Conservation (phyloP, 2,888 invertebrate genomes). For the Cynaeus angustus region DNA sequence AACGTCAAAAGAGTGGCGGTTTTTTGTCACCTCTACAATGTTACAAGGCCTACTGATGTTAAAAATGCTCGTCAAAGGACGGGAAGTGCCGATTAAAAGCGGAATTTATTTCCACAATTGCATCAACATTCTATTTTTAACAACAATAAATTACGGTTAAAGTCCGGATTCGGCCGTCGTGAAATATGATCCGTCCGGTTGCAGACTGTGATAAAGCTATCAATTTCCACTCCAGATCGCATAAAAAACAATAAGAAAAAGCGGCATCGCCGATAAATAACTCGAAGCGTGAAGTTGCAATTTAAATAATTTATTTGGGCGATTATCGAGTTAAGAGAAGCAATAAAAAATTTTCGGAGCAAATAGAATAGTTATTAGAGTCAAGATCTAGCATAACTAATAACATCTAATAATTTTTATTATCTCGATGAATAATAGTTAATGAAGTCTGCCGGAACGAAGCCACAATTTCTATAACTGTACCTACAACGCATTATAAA, state of each 20-base stretch:
- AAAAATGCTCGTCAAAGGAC: no score
- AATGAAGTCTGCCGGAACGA: slow-evolving; percentile 32
- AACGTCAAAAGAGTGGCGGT: no score
- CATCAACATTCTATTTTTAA: no score
- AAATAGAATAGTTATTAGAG: slow-evolving; percentile 26
- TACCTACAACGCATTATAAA: slow-evolving; percentile 22
- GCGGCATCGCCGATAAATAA: not conserved
- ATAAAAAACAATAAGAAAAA: slow-evolving; percentile 13
- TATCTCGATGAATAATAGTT: slow-evolving; percentile 20
- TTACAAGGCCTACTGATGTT: no score
- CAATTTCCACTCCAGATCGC: not conserved
- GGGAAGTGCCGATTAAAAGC: no score
- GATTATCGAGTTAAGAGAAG: slow-evolving; percentile 15
- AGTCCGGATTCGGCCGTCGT: no score
- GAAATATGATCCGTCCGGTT: not conserved
- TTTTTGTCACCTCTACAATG: no score
- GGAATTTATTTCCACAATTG: no score
- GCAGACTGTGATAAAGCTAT: not conserved
- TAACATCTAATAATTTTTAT: slow-evolving; percentile 14
- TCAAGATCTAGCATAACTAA: slow-evolving; percentile 29
- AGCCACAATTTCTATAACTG: slow-evolving; percentile 26
- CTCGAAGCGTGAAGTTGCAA: slow-evolving; percentile 15
- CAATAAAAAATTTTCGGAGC: slow-evolving; percentile 25
- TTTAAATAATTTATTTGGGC: slow-evolving; percentile 24
- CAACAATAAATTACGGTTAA: no score